These are phyloP conservation scores for Apogon hyalosoma DNA, from an alignment of 2,797 vertebrate genomes.

Conservation along the genomic window DNA sequence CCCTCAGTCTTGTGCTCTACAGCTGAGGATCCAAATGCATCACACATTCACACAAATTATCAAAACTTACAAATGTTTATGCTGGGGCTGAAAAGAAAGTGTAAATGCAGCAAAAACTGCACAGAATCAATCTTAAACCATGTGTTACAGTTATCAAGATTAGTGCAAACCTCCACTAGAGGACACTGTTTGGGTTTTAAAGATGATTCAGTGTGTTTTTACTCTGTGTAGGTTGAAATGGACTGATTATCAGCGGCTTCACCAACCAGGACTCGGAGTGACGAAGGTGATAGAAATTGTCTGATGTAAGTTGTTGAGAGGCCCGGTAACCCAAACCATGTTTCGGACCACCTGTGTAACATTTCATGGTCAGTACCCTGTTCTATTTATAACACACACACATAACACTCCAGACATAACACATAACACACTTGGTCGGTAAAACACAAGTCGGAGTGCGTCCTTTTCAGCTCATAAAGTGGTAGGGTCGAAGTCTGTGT, in stretches of 20 bases:
- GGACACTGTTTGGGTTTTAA: conserved; percentile 30
- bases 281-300: conserved; percentile 3
- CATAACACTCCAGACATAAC: conserved; percentile 43
- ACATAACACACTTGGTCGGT: conserved; percentile 33
- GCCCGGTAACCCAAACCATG: conserved; percentile 60
- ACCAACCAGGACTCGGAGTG: background rate
- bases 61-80: background rate
- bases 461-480: conserved; percentile 20
- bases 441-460: conserved; percentile 30
- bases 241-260: background rate
- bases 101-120: no score
- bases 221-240: conserved; percentile 8
- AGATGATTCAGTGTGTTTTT: background rate
- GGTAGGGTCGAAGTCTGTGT: conserved; percentile 19
- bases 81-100: background rate
- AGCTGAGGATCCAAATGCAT: background rate
- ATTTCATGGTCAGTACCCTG: conserved; percentile 53
- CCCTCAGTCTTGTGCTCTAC: conserved; percentile 6
- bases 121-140: background rate
- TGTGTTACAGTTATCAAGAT: background rate
- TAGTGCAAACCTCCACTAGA: conserved; percentile 41
- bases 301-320: background rate
- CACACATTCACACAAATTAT: background rate
- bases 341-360: conserved; percentile 59
- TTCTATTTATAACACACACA: conserved; percentile 76